phyloP scores from a whole-genome alignment of 2,888 invertebrate species.

The Brenthis hecate region DNA sequence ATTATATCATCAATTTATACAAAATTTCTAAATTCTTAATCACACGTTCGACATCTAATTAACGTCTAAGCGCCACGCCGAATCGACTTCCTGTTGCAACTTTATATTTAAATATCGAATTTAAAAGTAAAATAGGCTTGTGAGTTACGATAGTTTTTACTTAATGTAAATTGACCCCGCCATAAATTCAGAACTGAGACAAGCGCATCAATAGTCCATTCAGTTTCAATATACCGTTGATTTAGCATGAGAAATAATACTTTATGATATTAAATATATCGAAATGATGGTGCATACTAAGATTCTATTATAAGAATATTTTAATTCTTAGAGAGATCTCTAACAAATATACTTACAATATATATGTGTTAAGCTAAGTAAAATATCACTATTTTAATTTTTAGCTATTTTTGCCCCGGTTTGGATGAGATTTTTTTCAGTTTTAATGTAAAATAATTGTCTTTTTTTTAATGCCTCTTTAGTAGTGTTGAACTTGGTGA shows the following conservation, averaged over 20 bases:
- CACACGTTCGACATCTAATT: constrained; percentile 24
- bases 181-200: constrained; percentile 33
- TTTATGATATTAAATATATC: no score
- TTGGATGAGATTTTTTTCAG: no score
- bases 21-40: constrained; percentile 11
- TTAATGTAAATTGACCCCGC: constrained; percentile 36
- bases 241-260: neutral
- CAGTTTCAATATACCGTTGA: constrained; percentile 23
- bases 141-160: constrained; percentile 34
- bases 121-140: constrained; percentile 3
- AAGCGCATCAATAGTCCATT: constrained; percentile 26
- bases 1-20: constrained; percentile 2
- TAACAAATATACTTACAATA: no score
- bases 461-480: no score
- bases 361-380: no score
- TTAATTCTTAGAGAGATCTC: no score
- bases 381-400: no score
- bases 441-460: no score
- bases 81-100: constrained; percentile 13
- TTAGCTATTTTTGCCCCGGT: no score
- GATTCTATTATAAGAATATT: no score
- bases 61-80: neutral
- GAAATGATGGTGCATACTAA: no score
- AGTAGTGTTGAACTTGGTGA: no score
- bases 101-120: constrained; percentile 33